Evolutionary conservation across 92 coral and sea anemone species (phyloP).

Genomic region (Porites divaricata): DNA sequence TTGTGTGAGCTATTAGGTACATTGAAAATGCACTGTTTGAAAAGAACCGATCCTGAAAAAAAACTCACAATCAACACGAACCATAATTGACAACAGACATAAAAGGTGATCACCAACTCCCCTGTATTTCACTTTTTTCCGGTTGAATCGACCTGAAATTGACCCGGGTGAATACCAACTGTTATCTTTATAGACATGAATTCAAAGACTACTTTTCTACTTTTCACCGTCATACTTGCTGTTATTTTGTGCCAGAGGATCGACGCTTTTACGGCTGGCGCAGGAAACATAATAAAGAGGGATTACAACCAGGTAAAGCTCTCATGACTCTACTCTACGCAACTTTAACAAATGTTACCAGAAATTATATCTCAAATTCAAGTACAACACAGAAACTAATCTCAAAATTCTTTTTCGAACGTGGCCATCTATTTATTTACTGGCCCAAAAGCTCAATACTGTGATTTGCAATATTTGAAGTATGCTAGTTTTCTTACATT

Average conservation of each 20-base stretch:
- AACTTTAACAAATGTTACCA: too few species aligned
- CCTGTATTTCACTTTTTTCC: not conserved
- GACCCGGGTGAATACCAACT: not conserved
- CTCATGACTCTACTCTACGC: too few species aligned
- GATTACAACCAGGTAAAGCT: slow-evolving; percentile 27
- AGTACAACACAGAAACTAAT: too few species aligned
- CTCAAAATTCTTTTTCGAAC: not conserved
- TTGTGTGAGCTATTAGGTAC: slow-evolving; percentile 16
- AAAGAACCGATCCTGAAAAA: slow-evolving; percentile 13
- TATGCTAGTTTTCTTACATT: not conserved
- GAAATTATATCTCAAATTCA: too few species aligned
- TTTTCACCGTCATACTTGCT: slow-evolving; percentile 6
- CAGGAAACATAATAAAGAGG: slow-evolving; percentile 41
- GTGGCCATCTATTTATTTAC: not conserved
- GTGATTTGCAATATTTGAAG: too few species aligned
- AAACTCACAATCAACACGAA: not conserved
- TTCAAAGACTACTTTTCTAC: not conserved
- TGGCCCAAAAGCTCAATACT: not conserved
- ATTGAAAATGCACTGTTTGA: slow-evolving; percentile 10
- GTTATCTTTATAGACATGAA: not conserved
- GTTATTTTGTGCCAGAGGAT: slow-evolving; percentile 11
- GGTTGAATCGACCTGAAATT: not conserved
- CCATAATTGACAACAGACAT: not conserved
- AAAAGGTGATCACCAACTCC: not conserved
- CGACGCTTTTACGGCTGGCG: slow-evolving; percentile 36